These are phyloP conservation scores for Leucophenga maculata DNA, from an alignment of 2,888 invertebrate species.

Conservation along the genomic window DNA sequence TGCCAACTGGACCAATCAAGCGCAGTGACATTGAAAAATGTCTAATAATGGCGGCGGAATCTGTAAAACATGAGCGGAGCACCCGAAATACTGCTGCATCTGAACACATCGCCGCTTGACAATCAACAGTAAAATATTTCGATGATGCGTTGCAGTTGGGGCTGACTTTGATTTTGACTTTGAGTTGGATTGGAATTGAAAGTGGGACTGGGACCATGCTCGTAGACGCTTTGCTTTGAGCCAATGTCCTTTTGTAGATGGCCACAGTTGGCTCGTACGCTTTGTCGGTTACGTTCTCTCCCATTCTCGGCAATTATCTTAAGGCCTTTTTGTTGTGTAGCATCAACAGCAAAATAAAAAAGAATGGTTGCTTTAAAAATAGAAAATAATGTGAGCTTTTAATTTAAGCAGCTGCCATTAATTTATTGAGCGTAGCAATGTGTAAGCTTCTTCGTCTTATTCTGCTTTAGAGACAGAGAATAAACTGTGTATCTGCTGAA, in stretches of 20 bases:
- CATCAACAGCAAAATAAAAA: slow-evolving; percentile 54
- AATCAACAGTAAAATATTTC: no score
- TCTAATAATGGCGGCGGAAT: not conserved
- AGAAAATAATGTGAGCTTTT: slow-evolving; percentile 36
- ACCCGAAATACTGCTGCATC: no score
- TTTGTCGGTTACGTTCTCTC: slow-evolving; percentile 53
- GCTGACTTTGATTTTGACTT: no score
- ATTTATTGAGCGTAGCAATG: slow-evolving; percentile 12
- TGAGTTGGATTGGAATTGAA: no score
- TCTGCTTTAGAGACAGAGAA: not conserved
- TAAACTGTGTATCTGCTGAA: not conserved
- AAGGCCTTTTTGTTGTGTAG: no score
- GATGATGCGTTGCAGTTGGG: no score
- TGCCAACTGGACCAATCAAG: slow-evolving; percentile 48
- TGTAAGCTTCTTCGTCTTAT: not conserved
- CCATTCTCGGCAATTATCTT: slow-evolving; percentile 51
- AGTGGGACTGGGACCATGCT: no score
- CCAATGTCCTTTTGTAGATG: slow-evolving; percentile 48
- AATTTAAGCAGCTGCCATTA: slow-evolving; percentile 17
- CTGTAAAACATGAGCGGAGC: no score
- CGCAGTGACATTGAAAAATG: slow-evolving; percentile 62
- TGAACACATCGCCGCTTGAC: no score
- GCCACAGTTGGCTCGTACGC: not conserved
- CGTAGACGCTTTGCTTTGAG: slow-evolving; percentile 29
- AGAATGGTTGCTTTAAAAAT: slow-evolving; percentile 55